Conservation (phyloP, 1,140 invertebrate species). For the Drosophila tani region DNA sequence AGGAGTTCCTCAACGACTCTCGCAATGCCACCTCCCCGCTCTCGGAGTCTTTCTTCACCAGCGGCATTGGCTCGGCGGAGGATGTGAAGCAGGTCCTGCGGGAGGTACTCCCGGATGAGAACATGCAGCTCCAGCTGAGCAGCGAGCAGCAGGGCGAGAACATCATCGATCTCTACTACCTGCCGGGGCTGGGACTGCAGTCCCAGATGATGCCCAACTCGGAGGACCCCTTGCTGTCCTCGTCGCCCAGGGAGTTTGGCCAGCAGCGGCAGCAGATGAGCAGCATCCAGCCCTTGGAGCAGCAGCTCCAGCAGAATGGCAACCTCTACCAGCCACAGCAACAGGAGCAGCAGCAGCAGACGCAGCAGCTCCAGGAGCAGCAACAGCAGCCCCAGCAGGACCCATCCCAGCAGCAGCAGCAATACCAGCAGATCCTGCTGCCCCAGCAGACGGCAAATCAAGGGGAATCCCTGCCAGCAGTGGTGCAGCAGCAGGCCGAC, state of each 20-base stretch:
- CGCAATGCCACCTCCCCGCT: slow-evolving; percentile 89
- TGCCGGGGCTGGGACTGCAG: slow-evolving; percentile 85
- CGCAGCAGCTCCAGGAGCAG: slow-evolving; percentile 26
- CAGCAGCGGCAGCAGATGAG: slow-evolving; percentile 80
- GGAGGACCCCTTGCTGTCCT: slow-evolving; percentile 92
- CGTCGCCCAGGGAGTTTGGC: slow-evolving; percentile 92
- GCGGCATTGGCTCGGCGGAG: slow-evolving; percentile 93
- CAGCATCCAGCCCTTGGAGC: slow-evolving; percentile 43
- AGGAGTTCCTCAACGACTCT: slow-evolving; percentile 86
- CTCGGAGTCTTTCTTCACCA: slow-evolving; percentile 93
- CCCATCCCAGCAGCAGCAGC: slow-evolving; percentile 19
- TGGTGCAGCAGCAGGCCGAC: slow-evolving; percentile 47
- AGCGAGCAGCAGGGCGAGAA: slow-evolving; percentile 76
- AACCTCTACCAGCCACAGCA: slow-evolving; percentile 43
- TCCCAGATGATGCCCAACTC: slow-evolving; percentile 94
- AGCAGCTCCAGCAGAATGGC: slow-evolving; percentile 24
- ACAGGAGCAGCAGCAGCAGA: slow-evolving; percentile 18
- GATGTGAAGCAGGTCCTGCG: slow-evolving; percentile 93
- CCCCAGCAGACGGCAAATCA: slow-evolving; percentile 37
- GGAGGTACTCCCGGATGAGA: slow-evolving; percentile 92
- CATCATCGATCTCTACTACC: slow-evolving; percentile 83
- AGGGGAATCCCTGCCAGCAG: slow-evolving; percentile 21
- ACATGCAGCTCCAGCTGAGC: slow-evolving; percentile 75
- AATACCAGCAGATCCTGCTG: slow-evolving; percentile 33
- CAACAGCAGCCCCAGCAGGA: slow-evolving; percentile 7